Percentiles rank a stretch among this genome's conserved stretches.
These are phyloP conservation scores for Garrulus glandarius DNA, from an alignment of 2,797 vertebrate species.

Conservation along the genomic window DNA sequence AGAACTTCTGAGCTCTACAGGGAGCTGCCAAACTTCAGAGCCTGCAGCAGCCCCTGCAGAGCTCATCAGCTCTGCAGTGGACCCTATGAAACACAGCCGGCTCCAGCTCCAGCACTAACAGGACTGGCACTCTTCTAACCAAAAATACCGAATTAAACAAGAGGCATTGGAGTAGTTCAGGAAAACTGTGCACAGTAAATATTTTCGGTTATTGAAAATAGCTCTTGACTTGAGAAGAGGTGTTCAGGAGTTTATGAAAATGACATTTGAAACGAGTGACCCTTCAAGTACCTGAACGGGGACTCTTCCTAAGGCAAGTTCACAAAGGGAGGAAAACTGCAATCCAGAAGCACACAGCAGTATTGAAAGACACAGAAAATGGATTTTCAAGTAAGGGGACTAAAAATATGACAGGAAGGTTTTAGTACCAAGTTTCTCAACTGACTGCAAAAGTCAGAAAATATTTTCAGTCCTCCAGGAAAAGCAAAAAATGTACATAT, in stretches of 20 bases:
- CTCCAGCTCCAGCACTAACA: not conserved
- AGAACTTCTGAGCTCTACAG: not conserved
- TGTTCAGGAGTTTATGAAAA: not conserved
- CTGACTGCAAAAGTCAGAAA: not conserved
- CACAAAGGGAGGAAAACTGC: not conserved
- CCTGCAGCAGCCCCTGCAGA: not conserved
- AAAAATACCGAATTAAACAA: not conserved
- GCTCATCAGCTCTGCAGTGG: not conserved
- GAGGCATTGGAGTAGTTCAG: not conserved
- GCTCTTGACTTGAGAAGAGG: not conserved
- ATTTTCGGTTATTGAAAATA: not conserved
- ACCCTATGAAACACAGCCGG: not conserved
- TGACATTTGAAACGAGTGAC: not conserved
- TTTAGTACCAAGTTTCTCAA: not conserved
- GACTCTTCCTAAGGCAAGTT: not conserved
- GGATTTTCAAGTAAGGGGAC: not conserved
- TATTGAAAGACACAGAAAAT: not conserved
- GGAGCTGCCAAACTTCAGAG: constrained; percentile 8
- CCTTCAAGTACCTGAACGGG: not conserved
- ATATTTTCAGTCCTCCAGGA: not conserved
- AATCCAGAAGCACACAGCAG: not conserved
- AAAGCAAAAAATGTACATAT: not conserved
- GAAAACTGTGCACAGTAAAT: not conserved
- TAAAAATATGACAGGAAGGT: not conserved
- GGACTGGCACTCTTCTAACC: not conserved